Base-by-base conservation (phyloP, 2,797 vertebrate species). In the Poeciliopsis paucimaculata region DNA sequence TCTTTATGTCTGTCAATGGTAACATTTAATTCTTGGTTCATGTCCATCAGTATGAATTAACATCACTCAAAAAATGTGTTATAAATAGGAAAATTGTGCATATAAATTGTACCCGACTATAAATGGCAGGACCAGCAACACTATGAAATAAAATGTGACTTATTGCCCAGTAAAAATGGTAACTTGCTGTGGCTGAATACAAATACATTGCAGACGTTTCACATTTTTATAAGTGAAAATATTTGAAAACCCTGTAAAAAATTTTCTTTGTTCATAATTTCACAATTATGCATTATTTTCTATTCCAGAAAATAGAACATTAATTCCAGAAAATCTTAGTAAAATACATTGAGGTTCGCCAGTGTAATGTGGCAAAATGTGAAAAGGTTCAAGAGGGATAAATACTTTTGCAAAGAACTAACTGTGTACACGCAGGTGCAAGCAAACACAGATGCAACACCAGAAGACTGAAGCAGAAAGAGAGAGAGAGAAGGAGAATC, bases 401-500 rank as follows among this genome's bases (percentile, higher is more conserved):
- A 62, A 64, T 16, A 62, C 12, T 60, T 60, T 31, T 62, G 57
- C 12, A 62, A 62, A 60, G 28, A 13, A 6, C 57, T 15, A 13
- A 31, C 28, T 60, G 28, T 31, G 15, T 26, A 53, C 18, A 39
- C 16, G 43, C 55, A 8, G 12, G 4, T 1, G 10, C 57, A 73
- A 60, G 47, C 4, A 77, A 20, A 68, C 10, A 36, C 28, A 23
- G 26, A 45, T 36, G 36, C 70, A 31, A 75, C 82, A 82, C 36
- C 55, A 78, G 23, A 12, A 75, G 2, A 64, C 23, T 62, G 28
- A 66, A 15, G 60, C 43, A 66, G 20, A 47, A 23, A 68, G 26
- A 74, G 28, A 72, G 51, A 70, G 57, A 31, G 23, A 28, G 77
- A 39, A 76, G 23, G 47, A 79, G 55, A 87, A 66, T 85, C 75